A percentile compares a stretch with the other conserved stretches of the same genome.
Evolutionary conservation across 2,797 vertebrate species (phyloP).

Genomic region (Pitangus sulphuratus): DNA sequence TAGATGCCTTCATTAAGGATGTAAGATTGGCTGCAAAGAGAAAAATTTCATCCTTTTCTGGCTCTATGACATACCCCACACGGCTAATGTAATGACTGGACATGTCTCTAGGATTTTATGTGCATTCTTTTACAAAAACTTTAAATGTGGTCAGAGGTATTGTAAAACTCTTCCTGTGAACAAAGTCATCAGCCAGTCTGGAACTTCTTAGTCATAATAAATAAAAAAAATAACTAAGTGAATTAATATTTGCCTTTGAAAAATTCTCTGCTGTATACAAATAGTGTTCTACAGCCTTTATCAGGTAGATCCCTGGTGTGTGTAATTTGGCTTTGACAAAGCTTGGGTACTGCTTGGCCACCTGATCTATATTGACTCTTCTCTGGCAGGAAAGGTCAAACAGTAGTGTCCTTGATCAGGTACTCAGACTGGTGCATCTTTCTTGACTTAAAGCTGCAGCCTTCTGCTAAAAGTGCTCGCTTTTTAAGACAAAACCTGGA

Average conservation of each 20-base stretch:
- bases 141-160: neutral
- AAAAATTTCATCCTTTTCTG: neutral
- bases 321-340: neutral
- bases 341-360: neutral
- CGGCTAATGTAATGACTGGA: neutral
- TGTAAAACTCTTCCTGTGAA: neutral
- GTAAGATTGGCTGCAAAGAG: neutral
- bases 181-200: neutral
- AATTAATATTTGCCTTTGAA: neutral
- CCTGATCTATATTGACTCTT: neutral
- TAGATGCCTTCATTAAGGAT: neutral
- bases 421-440: neutral
- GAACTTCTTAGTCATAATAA: neutral
- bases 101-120: neutral
- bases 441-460: neutral
- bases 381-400: neutral
- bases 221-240: neutral
- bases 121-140: neutral
- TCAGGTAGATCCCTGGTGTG: neutral
- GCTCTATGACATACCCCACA: neutral
- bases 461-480: neutral
- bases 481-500: neutral
- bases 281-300: neutral
- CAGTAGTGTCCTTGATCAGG: neutral
- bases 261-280: neutral